These are phyloP conservation scores for Drosophila colorata DNA, from an alignment of 2,888 invertebrate species.

Conservation along the genomic window DNA sequence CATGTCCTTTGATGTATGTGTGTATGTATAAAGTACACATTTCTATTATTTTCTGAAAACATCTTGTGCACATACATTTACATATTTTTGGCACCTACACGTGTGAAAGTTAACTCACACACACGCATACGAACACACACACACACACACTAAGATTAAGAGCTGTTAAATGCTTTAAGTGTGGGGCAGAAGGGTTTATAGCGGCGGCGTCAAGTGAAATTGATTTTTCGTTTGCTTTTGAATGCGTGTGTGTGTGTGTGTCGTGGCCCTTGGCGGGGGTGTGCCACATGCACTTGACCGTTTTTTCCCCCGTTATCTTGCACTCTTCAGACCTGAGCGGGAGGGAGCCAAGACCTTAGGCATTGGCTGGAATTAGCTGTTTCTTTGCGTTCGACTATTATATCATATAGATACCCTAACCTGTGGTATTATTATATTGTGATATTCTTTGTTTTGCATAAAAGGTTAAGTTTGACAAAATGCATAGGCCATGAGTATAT, in stretches of 20 bases:
- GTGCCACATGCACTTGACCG: conserved; percentile 53
- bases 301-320: conserved; percentile 19
- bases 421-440: background rate
- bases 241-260: conserved; percentile 13
- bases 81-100: conserved; percentile 45
- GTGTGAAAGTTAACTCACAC: conserved; percentile 34
- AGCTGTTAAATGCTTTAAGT: conserved; percentile 13
- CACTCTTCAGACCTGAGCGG: conserved; percentile 1
- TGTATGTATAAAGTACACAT: conserved; percentile 35
- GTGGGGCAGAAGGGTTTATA: conserved; percentile 33
- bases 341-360: conserved; percentile 22
- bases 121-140: conserved; percentile 20
- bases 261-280: conserved; percentile 31
- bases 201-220: conserved; percentile 43
- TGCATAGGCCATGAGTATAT: too few relatives aligned
- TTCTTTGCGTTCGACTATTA: conserved; percentile 12
- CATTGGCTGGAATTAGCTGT: conserved; percentile 1
- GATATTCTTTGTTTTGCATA: background rate
- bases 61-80: conserved; percentile 16
- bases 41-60: conserved; percentile 9
- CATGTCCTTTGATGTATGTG: conserved; percentile 90
- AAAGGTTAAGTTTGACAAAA: background rate
- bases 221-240: conserved; percentile 61
- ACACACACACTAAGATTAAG: conserved; percentile 11
- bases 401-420: conserved; percentile 19